These are phyloP conservation scores for Haliclona indistincta DNA, from an alignment of 37 sponge, comb jelly and placozoan species.

Conservation along the genomic window DNA sequence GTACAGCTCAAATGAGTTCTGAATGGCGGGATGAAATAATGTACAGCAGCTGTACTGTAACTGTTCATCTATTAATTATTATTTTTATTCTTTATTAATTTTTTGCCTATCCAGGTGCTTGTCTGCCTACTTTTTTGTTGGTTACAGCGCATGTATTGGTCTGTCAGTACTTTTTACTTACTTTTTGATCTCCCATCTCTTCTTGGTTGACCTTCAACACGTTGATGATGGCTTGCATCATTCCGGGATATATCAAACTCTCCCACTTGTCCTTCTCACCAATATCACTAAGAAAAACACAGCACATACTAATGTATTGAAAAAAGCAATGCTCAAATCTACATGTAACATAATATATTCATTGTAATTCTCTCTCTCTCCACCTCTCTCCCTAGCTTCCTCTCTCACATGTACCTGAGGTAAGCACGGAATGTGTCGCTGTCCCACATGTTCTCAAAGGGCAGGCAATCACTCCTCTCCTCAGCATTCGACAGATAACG, in stretches of 20 bases:
- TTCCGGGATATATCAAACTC: conserved; percentile 79
- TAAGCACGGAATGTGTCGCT: conserved; percentile 71
- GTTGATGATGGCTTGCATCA: conserved; percentile 77
- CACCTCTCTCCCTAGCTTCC: not conserved
- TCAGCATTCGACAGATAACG: conserved; percentile 57
- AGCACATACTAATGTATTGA: too few relatives aligned
- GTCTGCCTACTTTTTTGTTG: too few relatives aligned
- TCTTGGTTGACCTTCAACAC: conserved; percentile 85
- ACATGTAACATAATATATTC: not conserved
- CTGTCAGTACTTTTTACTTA: not conserved
- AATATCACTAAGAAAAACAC: conserved; percentile 14
- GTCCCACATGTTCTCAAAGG: conserved; percentile 94
- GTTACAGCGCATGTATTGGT: too few relatives aligned
- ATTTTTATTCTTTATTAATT: too few relatives aligned
- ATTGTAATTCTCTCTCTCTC: not conserved
- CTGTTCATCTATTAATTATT: too few relatives aligned
- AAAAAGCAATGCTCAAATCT: not conserved
- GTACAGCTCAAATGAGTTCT: conserved; percentile 89
- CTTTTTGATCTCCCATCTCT: conserved; percentile 70
- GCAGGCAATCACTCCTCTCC: conserved; percentile 52
- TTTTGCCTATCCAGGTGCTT: too few relatives aligned
- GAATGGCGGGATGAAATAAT: not conserved
- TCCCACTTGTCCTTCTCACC: conserved; percentile 67
- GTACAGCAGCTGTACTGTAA: too few relatives aligned
- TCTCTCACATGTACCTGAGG: conserved; percentile 52